Conservation (phyloP, 1,140 invertebrate genomes). For the Drosophila auraria region DNA sequence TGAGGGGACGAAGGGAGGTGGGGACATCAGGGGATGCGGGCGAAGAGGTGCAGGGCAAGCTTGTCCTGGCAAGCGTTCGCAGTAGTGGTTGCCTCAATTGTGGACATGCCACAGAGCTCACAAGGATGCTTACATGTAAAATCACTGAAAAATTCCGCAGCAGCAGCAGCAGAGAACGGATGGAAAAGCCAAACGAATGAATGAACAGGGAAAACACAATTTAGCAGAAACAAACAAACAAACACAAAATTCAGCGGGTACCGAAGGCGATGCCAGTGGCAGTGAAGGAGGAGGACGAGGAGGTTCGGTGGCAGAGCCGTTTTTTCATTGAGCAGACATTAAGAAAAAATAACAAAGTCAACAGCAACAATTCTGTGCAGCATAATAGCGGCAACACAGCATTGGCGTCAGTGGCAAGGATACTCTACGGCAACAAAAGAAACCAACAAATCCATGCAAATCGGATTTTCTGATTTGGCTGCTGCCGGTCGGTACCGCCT, state of each 20-base stretch:
- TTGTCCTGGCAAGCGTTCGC: slow-evolving; percentile 34
- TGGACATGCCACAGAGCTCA: slow-evolving; percentile 80
- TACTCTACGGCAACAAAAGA: slow-evolving; percentile 78
- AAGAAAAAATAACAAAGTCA: slow-evolving; percentile 83
- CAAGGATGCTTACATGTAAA: slow-evolving; percentile 82
- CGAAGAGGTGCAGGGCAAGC: slow-evolving; percentile 18
- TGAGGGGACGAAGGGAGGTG: neutral
- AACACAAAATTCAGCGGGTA: slow-evolving; percentile 66
- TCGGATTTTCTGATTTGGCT: slow-evolving; percentile 82
- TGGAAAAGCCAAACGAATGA: slow-evolving; percentile 69
- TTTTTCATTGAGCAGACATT: slow-evolving; percentile 82
- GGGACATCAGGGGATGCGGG: neutral
- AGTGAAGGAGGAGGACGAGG: neutral
- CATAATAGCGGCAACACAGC: slow-evolving; percentile 77
- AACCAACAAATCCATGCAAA: slow-evolving; percentile 84
- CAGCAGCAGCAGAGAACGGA: slow-evolving; percentile 16
- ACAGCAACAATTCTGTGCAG: slow-evolving; percentile 65
- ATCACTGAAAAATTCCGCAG: slow-evolving; percentile 77
- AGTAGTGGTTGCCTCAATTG: slow-evolving; percentile 70
- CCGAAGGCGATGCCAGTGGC: slow-evolving; percentile 67
- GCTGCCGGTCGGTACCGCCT: slow-evolving; percentile 16
- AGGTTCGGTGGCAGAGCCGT: slow-evolving; percentile 16
- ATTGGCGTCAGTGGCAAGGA: slow-evolving; percentile 78
- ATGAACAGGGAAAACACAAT: slow-evolving; percentile 83
- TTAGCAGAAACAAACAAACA: slow-evolving; percentile 80